Percentiles rank a stretch among this genome's conserved stretches.
These are phyloP conservation scores for Dissostichus mawsoni DNA, from an alignment of 2,113 vertebrate species.

Conservation along the genomic window DNA sequence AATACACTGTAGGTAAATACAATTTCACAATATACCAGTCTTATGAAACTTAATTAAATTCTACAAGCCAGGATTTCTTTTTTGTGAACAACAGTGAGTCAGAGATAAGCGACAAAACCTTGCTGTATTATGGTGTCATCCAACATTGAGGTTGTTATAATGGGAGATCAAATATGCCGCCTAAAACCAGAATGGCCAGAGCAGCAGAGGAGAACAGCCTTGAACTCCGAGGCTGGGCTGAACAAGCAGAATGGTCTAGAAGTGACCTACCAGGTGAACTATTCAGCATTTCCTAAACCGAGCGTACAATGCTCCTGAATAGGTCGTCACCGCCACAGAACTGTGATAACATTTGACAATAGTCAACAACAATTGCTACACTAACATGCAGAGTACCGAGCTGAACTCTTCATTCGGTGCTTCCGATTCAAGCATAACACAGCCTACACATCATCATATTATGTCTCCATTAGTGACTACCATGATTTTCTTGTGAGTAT, in stretches of 20 bases:
- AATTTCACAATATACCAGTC: background rate
- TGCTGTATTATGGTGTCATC: background rate
- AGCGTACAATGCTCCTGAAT: constrained; percentile 56
- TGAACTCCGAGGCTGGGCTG: constrained; percentile 45
- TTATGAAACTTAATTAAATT: background rate
- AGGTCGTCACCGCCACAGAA: constrained; percentile 38
- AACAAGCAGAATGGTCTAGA: constrained; percentile 73
- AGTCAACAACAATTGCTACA: constrained; percentile 22
- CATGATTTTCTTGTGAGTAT: background rate
- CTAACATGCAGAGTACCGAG: constrained; percentile 6
- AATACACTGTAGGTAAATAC: background rate
- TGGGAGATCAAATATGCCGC: background rate
- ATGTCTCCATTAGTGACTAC: background rate
- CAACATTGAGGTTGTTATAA: background rate
- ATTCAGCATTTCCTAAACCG: constrained; percentile 68
- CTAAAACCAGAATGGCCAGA: background rate
- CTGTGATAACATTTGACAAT: constrained; percentile 53
- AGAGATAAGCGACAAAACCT: background rate
- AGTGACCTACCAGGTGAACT: constrained; percentile 60
- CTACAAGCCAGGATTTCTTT: background rate
- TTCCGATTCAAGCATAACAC: constrained; percentile 5
- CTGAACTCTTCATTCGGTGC: background rate
- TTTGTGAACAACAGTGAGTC: background rate
- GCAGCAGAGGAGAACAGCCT: constrained; percentile 35
- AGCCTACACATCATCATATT: background rate